Evolutionary conservation across 2,888 invertebrate species (phyloP), one percentile per base, ranked within the genome.

Genomic region (Serripes groenlandicus): DNA sequence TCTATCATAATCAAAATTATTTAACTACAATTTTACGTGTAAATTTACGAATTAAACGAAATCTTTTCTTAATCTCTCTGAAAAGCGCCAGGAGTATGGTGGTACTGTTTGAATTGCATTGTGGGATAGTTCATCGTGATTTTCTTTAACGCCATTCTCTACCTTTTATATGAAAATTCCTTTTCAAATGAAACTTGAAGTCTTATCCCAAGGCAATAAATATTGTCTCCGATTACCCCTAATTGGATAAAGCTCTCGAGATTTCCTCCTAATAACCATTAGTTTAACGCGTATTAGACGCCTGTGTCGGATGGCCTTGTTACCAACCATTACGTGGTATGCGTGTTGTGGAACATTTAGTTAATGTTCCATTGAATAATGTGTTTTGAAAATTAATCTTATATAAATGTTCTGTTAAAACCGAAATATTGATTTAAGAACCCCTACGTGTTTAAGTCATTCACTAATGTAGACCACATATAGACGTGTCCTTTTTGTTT

Each of bases 141-240:
- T 66, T 26, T 42, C 66, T 66, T 66, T 66, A 23, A 3, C 49
- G 42, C n/a, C 56, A 56, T 66, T 66, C 66, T 66, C 26, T 35
- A 37, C 42, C 42, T 66, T 62, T 66, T 66, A 42, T 66, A 4
- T 35, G 28, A n/a, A 42, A 37, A 42, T 37, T 66, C 66, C 35
- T 26, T 26, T 66, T 66, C 66, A 42, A 32, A 42, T 66, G 66
- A 26, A 71, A 71, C 70, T 74, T 80, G 69, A 64, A 70, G 54
- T 74, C 73, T 54, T 73, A 56, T 49, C 83, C 79, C 54, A 30
- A 69, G 64, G 83, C 72, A 56, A 78, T 69, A 77, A 83, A 79
- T 78, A 74, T 77, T 74, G 74, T 76, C 79, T 79, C 79, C 78
- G 30, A 83, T 83, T 83, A 76, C 79, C 58, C 26, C 77, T 83